These are phyloP conservation scores for Drosophila testacea DNA, from an alignment of 2,888 invertebrate genomes.

Conservation along the genomic window DNA sequence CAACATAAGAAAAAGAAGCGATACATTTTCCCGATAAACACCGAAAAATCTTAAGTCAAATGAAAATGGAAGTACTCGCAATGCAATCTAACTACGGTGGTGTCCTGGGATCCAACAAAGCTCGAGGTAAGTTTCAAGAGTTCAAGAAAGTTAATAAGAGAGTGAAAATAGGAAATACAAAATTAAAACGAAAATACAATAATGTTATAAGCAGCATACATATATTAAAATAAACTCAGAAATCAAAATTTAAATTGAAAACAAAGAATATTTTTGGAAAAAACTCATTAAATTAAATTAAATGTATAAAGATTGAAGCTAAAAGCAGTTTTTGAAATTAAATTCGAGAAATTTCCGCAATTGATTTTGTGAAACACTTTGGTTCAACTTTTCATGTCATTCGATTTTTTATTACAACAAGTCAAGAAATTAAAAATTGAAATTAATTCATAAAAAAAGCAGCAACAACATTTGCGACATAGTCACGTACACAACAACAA, in stretches of 20 bases:
- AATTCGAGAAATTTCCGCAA: conserved; percentile 13
- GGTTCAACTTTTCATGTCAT: background rate
- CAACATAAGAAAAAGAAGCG: conserved; percentile 38
- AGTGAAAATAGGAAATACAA: too few species aligned
- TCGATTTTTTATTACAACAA: conserved; percentile 19
- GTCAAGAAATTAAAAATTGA: conserved; percentile 12
- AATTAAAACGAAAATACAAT: too few species aligned
- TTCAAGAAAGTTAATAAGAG: background rate
- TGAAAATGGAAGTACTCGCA: conserved; percentile 78
- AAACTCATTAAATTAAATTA: too few species aligned
- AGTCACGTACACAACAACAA: conserved; percentile 68
- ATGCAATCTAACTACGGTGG: conserved; percentile 72
- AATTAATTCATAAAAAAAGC: conserved; percentile 21
- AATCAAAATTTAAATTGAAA: too few species aligned
- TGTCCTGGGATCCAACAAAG: conserved; percentile 78
- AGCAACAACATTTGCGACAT: conserved; percentile 43
- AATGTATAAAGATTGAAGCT: background rate
- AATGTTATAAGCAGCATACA: too few species aligned
- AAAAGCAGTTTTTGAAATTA: background rate
- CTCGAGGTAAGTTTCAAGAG: conserved; percentile 69
- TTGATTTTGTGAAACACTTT: background rate
- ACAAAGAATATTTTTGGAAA: too few species aligned
- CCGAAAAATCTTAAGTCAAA: conserved; percentile 54
- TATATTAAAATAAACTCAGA: too few species aligned
- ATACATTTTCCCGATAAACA: conserved; percentile 34